Evolutionary conservation across 2,113 vertebrate genomes (phyloP).

Genomic region (Hyperoodon ampullatus): DNA sequence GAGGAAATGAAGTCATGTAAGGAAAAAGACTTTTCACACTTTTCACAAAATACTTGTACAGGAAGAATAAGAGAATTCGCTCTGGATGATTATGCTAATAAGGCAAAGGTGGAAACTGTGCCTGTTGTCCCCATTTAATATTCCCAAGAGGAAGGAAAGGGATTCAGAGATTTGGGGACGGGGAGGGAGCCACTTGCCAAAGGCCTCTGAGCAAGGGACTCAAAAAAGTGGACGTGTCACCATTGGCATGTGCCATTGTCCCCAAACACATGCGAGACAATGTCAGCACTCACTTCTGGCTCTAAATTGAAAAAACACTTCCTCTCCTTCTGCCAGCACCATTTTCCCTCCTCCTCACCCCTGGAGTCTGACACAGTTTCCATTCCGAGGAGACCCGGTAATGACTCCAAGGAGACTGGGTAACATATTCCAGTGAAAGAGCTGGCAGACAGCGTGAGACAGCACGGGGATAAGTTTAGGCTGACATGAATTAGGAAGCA

Average conservation of each 20-base stretch:
- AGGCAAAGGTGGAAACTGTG: not conserved
- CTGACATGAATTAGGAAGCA: slow-evolving; percentile 43
- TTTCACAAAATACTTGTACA: not conserved
- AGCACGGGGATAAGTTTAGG: not conserved
- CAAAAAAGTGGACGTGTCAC: not conserved
- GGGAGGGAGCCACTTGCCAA: not conserved
- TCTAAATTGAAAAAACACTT: slow-evolving; percentile 49
- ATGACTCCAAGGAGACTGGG: slow-evolving; percentile 50
- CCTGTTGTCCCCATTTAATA: not conserved
- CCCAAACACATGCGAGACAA: slow-evolving; percentile 23
- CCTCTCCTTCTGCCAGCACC: slow-evolving; percentile 31
- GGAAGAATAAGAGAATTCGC: not conserved
- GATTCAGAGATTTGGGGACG: not conserved
- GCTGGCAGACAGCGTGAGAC: not conserved
- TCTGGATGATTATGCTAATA: not conserved
- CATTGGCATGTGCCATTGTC: not conserved
- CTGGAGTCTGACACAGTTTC: slow-evolving; percentile 56
- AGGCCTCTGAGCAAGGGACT: not conserved
- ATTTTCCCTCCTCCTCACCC: slow-evolving; percentile 30
- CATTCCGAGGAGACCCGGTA: slow-evolving; percentile 26
- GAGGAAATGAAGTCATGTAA: not conserved
- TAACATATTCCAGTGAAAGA: not conserved
- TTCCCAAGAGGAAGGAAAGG: not conserved
- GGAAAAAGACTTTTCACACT: not conserved
- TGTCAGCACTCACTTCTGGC: slow-evolving; percentile 41